Conservation (phyloP, 2,888 invertebrate species). For the Trachelus troglodyta region DNA sequence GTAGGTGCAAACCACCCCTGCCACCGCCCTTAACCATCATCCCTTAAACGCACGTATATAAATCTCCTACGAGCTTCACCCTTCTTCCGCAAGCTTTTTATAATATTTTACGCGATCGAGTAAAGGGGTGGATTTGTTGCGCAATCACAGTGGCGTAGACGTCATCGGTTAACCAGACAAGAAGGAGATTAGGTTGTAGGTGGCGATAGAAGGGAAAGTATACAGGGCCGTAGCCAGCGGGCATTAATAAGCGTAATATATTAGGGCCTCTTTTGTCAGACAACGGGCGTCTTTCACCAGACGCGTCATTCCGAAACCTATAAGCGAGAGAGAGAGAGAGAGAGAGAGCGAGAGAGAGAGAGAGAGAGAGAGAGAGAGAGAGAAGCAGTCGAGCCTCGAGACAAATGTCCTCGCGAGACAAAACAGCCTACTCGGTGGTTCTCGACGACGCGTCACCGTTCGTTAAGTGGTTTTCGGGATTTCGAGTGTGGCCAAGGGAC, state of each 20-base stretch:
- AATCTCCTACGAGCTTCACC: too few relatives aligned
- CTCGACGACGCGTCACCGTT: conserved; percentile 39
- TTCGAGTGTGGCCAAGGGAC: background rate
- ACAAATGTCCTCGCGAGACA: conserved; percentile 48
- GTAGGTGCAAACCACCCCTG: conserved; percentile 28
- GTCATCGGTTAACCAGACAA: background rate
- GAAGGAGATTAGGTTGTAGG: background rate
- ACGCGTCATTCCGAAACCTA: conserved; percentile 46
- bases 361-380: conserved; percentile 14
- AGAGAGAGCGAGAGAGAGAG: background rate
- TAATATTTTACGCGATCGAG: conserved; percentile 33
- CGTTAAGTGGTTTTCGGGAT: conserved; percentile 45
- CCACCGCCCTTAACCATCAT: too few relatives aligned
- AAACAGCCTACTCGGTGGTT: conserved; percentile 31
- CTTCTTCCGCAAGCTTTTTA: too few relatives aligned
- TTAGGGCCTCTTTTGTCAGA: conserved; percentile 59
- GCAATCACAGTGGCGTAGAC: too few relatives aligned
- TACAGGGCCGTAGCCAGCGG: conserved; percentile 23
- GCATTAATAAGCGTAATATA: conserved; percentile 64
- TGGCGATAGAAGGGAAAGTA: background rate
- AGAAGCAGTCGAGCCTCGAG: conserved; percentile 32
- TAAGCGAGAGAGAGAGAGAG: conserved; percentile 14
- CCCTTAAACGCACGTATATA: too few relatives aligned
- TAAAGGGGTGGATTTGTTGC: conserved; percentile 25
- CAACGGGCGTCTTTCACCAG: conserved; percentile 47